These are phyloP conservation scores for Alethe diademata DNA, from an alignment of 2,113 vertebrate genomes.

Conservation along the genomic window DNA sequence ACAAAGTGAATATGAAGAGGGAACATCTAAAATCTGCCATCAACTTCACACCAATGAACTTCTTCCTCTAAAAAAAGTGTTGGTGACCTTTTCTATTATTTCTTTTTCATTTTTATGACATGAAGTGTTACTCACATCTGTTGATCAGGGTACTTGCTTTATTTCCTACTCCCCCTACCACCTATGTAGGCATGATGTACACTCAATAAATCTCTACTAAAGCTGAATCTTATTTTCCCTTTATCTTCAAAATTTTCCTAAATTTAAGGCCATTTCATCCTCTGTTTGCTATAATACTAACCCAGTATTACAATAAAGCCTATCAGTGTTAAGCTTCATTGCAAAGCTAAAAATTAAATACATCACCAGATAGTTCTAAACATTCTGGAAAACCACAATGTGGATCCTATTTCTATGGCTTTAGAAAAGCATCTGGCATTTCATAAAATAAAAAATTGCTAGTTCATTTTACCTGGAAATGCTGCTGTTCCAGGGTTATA, in stretches of 20 bases:
- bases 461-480: neutral
- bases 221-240: neutral
- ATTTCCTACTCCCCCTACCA: neutral
- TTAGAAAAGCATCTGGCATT: neutral
- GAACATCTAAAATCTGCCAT: neutral
- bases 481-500: neutral
- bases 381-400: neutral
- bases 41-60: neutral
- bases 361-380: neutral
- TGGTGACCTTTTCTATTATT: neutral
- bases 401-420: neutral
- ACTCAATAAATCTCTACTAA: neutral
- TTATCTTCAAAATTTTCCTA: neutral
- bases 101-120: neutral
- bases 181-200: neutral
- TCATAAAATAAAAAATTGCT: neutral
- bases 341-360: neutral
- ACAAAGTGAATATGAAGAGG: neutral
- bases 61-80: neutral
- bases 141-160: neutral
- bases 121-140: neutral
- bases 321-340: neutral
- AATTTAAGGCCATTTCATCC: neutral
- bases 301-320: neutral
- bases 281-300: neutral